Evolutionary conservation across 92 coral and sea anemone genomes (phyloP), one percentile per base, ranked within the genome.

Genomic region (Meandrina meandrites): DNA sequence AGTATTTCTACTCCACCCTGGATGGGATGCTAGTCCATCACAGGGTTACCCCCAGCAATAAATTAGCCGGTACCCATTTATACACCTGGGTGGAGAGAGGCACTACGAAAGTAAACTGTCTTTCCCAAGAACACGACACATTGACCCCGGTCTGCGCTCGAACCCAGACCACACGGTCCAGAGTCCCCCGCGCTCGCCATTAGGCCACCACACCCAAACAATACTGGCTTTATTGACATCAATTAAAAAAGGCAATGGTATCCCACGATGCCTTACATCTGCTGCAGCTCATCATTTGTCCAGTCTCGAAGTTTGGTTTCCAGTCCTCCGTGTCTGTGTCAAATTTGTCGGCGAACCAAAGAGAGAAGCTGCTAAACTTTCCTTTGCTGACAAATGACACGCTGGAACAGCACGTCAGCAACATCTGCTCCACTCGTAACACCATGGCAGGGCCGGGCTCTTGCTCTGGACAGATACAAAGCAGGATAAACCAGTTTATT

Each of bases 271-370:
- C 72, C 79, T 60, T 84, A 88, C 66, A 90, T 64, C 70, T 74
- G 95, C 94, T 90, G 94, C 99, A 97, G 78, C 95, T 86, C 75
- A 92, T 93, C 93, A 90, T 94, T 32, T 89, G 82, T 28, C 88
- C 90, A 27, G 86, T 77, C 42, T 72, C 89, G 47, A 82, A 86
- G 81, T 94, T 85, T 1, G 99, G 99, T 86, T 93, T 90, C 99
- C 99, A 97, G 74, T 97, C 97, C 11, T 81, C 84, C 36, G 92
- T 92, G 81, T 95, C 95, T 30, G 91, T 93, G 84, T 93, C 96
- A 82, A 97, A 97, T 80, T 97, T 97, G 87, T 97, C 98, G 58
- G 95, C 96, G 82, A 97, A 95, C 93, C 99, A 92, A 32, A 97
- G 92, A 51, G 94, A 97, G 88, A 97, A 97, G 48, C 87, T 90